A percentile compares a stretch with the other conserved stretches of the same genome.
Evolutionary conservation across 2,113 vertebrate species (phyloP).

Genomic region (Piprites chloris): DNA sequence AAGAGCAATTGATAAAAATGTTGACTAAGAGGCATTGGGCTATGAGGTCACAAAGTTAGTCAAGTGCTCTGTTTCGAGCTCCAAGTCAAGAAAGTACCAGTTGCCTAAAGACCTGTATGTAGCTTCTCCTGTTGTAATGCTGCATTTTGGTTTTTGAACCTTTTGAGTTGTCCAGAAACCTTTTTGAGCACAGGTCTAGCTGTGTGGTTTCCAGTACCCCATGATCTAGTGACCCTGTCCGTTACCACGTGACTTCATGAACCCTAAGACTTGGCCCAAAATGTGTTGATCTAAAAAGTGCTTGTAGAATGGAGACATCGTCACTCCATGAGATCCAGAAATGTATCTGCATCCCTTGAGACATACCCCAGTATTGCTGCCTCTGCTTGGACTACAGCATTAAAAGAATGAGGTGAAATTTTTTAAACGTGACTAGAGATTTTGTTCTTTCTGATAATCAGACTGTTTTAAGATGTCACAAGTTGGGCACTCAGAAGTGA

Average conservation of each 20-base stretch:
- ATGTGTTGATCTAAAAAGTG: not conserved
- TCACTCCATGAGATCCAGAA: not conserved
- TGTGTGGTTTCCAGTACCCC: accelerated
- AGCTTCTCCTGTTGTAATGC: not conserved
- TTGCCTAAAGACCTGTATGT: not conserved
- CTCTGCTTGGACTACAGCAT: not conserved
- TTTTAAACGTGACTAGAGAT: not conserved
- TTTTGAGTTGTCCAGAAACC: not conserved
- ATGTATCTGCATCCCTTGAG: not conserved
- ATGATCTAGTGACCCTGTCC: not conserved
- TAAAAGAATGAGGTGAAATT: not conserved
- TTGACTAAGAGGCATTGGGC: not conserved
- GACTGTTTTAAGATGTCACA: not conserved
- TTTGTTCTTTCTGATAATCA: not conserved
- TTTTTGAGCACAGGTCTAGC: not conserved
- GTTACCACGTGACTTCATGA: not conserved
- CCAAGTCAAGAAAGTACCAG: not conserved
- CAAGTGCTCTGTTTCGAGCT: not conserved
- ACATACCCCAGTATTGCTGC: not conserved
- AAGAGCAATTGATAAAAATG: not conserved
- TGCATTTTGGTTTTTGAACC: not conserved
- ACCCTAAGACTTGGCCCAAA: not conserved
- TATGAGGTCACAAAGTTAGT: not conserved
- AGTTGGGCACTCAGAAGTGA: not conserved
- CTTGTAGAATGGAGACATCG: not conserved